phyloP scores from a whole-genome alignment of 1,140 invertebrate species.

The Drosophila malerkotliana region DNA sequence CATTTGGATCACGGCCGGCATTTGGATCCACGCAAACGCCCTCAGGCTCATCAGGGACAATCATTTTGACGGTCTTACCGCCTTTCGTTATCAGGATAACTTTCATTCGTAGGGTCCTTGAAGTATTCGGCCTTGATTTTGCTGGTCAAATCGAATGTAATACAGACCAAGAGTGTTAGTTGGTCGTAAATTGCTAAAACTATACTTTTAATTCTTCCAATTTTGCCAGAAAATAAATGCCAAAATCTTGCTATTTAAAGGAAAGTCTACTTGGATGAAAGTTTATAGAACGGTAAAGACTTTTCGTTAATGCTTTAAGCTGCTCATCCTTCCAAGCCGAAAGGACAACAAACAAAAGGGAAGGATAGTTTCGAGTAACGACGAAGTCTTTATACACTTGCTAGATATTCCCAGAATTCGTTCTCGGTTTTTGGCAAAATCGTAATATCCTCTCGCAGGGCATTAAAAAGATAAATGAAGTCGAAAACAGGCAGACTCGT shows the following conservation, averaged over 20 bases:
- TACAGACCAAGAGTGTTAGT: background rate
- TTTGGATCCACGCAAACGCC: background rate
- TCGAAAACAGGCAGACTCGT: constrained; percentile 38
- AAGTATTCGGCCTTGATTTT: background rate
- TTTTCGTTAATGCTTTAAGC: constrained; percentile 31
- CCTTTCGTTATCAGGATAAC: constrained; percentile 47
- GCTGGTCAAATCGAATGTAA: background rate
- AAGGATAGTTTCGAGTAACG: too few relatives aligned
- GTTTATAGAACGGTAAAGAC: background rate
- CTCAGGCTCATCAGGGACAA: constrained; percentile 2
- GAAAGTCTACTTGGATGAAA: constrained; percentile 9
- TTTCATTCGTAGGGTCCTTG: constrained; percentile 30
- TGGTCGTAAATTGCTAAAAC: background rate
- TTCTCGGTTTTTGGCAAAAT: background rate
- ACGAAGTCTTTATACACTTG: too few relatives aligned
- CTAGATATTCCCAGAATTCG: background rate
- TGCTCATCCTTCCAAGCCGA: constrained; percentile 4
- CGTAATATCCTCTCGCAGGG: constrained; percentile 4
- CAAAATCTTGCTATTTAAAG: background rate
- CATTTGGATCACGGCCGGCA: background rate
- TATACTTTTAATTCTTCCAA: background rate
- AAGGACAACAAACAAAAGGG: background rate
- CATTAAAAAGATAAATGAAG: constrained; percentile 49
- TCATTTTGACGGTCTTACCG: constrained; percentile 41
- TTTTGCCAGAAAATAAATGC: background rate